Base-by-base conservation (phyloP, 2,113 vertebrate genomes). In the Ranitomeya variabilis region DNA sequence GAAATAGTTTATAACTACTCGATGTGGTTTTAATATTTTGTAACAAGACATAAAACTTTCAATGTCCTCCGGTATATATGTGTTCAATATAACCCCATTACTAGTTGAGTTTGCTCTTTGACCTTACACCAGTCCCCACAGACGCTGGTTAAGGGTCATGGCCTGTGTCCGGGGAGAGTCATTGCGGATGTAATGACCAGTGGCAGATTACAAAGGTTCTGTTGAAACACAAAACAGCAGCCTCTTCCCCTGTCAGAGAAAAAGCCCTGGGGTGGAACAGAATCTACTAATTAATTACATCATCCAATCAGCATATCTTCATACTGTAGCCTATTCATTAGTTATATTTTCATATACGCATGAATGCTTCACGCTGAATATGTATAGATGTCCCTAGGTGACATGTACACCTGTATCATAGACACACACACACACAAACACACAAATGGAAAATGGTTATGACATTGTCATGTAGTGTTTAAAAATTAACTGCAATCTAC, bases 271-370 rank as follows among this genome's bases (percentile, higher is more conserved):
- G 57, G 91, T 31, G 88, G 91, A 91, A 88, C 82, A 91, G 88
- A 83, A 91, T 90, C 81, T 88, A 21, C 88, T 90, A 85, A 92
- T 90, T 92, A 92, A 92, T 92, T 76, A 90, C 90, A 87, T 84
- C 81, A 84, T 89, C n/a, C 60, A 77, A 67, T 78, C 60, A 67
- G 45, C 71, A 13, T 52, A 26, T 54, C 69, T 23, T 26, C 10
- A 54, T 14, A 88, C 73, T 73, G 59, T 62, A 19, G 76, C 23
- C 78, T 67, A 16, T 26, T 78, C n/a, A 59, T 79, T 23, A 26
- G 9, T 26, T 31, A 31, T 6, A 71, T 71, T 74, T 45, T 16
- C 1, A 45, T 45, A 74, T 2, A 18, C 45, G 18, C 71, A 19
- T 45, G 14, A 74, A 73, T 37, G 26, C 37, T 7, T 37, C 14